Evolutionary conservation across 2,113 vertebrate species (phyloP).

Genomic region (Callionymus lyra): DNA sequence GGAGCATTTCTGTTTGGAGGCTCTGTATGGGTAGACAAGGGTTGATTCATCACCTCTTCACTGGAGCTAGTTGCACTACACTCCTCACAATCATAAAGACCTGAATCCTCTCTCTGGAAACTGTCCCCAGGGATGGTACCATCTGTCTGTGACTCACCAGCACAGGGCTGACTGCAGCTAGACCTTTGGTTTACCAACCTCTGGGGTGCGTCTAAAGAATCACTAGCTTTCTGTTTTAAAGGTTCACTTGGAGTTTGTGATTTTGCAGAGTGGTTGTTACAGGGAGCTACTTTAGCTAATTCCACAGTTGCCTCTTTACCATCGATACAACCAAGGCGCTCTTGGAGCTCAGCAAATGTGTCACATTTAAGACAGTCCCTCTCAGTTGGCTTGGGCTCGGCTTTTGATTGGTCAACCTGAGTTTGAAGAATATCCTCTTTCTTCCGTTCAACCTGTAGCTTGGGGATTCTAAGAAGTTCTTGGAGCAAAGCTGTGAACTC

Average conservation of each 20-base stretch:
- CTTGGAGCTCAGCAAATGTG: constrained; percentile 95
- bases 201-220: constrained; percentile 15
- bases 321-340: constrained; percentile 79
- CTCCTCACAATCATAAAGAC: constrained; percentile 80
- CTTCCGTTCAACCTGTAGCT: constrained; percentile 44
- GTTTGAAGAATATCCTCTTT: constrained; percentile 30
- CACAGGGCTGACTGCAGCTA: constrained; percentile 21
- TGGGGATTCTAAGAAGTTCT: constrained; percentile 54
- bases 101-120: constrained; percentile 70
- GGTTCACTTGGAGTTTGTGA: constrained; percentile 23
- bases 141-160: constrained; percentile 31
- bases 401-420: constrained; percentile 19
- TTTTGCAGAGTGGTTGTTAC: constrained; percentile 10
- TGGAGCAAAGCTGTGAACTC: constrained; percentile 52
- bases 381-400: constrained; percentile 55
- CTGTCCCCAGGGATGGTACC: constrained; percentile 36
- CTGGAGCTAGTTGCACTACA: constrained; percentile 73
- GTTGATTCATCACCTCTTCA: constrained; percentile 73
- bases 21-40: constrained; percentile 53
- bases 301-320: constrained; percentile 41
- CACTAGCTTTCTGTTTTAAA: constrained; percentile 2
- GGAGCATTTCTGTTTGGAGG: constrained; percentile 52
- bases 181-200: constrained; percentile 16
- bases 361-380: constrained; percentile 93
- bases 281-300: constrained; percentile 16